phyloP scores from a whole-genome alignment of 2,797 vertebrate genomes.

The Tolypeutes matacus region DNA sequence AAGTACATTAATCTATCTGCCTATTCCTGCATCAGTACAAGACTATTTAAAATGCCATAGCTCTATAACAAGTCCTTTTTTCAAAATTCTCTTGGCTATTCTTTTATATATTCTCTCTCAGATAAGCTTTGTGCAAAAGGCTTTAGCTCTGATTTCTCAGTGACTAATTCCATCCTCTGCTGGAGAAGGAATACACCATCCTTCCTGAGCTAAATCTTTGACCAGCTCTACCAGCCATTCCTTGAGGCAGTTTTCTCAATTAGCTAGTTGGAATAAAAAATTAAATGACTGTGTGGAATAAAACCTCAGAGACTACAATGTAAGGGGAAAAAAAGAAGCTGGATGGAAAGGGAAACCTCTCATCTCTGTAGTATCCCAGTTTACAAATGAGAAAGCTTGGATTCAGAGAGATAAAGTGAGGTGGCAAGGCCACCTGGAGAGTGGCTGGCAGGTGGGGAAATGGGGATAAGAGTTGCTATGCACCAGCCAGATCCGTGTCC shows the following conservation, averaged over 20 bases:
- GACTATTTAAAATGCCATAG: too few relatives aligned
- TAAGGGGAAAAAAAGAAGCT: neutral
- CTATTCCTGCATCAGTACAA: neutral
- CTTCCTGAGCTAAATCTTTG: neutral
- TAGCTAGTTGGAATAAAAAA: neutral
- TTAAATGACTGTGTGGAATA: neutral
- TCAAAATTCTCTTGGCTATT: neutral
- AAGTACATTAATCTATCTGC: fast-evolving
- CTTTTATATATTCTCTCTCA: neutral
- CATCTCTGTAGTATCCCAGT: neutral
- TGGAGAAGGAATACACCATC: neutral
- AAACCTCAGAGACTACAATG: neutral
- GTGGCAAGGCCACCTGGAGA: neutral
- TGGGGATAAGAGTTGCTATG: too few relatives aligned
- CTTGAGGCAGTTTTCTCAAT: neutral
- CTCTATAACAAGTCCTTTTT: neutral
- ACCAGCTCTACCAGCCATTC: neutral
- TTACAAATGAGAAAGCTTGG: neutral
- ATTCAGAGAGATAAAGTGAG: neutral
- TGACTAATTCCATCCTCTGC: neutral
- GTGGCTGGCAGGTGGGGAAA: neutral
- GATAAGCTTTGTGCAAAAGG: neutral
- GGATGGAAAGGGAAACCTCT: neutral
- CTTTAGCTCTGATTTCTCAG: neutral
- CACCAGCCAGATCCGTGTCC: neutral